Conservation (phyloP, 2,797 vertebrate genomes). For the Erpetoichthys calabaricus region DNA sequence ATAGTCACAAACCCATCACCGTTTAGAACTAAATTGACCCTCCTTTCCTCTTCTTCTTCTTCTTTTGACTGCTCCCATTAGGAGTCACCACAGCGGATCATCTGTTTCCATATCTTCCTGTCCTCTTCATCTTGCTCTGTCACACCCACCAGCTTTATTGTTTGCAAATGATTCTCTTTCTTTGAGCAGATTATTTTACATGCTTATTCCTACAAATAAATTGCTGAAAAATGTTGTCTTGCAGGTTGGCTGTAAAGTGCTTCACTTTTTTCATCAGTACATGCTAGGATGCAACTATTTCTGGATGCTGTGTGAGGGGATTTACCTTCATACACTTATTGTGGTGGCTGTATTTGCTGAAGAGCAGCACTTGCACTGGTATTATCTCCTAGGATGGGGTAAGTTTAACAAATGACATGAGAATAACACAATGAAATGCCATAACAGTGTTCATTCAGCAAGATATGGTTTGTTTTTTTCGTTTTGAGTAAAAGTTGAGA, state of each 20-base stretch:
- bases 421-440: background rate
- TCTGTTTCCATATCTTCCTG: no score
- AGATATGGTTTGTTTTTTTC: background rate
- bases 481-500: no score
- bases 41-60: no score
- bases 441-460: background rate
- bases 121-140: no score
- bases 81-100: no score
- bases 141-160: no score
- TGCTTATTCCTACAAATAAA: no score
- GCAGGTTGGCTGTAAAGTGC: conserved; percentile 81
- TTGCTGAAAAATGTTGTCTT: conserved; percentile 8
- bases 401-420: conserved; percentile 29
- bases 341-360: conserved; percentile 87
- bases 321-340: conserved; percentile 89
- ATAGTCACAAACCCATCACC: no score
- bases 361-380: conserved; percentile 81
- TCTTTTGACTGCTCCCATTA: no score
- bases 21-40: no score
- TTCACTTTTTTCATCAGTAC: conserved; percentile 92
- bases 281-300: conserved; percentile 95
- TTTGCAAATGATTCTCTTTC: no score
- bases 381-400: conserved; percentile 96
- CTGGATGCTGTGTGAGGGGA: conserved; percentile 98
- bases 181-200: no score